These are phyloP conservation scores for Maconellicoccus hirsutus DNA, from an alignment of 1,140 invertebrate species.

Conservation along the genomic window DNA sequence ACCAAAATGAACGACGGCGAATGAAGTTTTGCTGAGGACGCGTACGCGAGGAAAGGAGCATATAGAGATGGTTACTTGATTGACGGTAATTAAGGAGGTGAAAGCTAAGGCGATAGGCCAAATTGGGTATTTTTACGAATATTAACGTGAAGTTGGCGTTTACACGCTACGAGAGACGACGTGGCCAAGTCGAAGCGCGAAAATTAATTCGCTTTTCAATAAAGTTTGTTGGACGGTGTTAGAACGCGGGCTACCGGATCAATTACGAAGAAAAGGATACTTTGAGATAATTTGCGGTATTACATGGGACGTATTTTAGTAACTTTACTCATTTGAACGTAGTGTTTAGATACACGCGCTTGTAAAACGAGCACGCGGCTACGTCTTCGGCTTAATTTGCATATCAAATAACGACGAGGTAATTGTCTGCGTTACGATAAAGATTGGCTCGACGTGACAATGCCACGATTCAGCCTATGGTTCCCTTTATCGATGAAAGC, in stretches of 20 bases:
- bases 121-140: too few species aligned
- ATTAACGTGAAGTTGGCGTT: too few species aligned
- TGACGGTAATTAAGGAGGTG: too few species aligned
- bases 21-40: too few species aligned
- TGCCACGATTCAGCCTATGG: too few species aligned
- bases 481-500: too few species aligned
- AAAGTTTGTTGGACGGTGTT: not conserved
- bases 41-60: too few species aligned
- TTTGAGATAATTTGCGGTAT: constrained; percentile 9
- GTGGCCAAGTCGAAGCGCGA: not conserved
- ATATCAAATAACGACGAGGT: not conserved
- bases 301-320: not conserved
- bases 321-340: not conserved
- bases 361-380: not conserved
- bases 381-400: not conserved
- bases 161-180: too few species aligned
- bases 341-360: not conserved
- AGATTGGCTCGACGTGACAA: not conserved
- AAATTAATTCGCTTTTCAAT: constrained; percentile 9
- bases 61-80: too few species aligned
- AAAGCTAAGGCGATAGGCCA: too few species aligned
- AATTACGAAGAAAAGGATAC: not conserved
- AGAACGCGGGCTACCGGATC: not conserved
- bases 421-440: not conserved
- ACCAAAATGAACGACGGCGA: too few species aligned